phyloP scores from a whole-genome alignment of 2,797 vertebrate genomes.

The Lithobates pipiens region DNA sequence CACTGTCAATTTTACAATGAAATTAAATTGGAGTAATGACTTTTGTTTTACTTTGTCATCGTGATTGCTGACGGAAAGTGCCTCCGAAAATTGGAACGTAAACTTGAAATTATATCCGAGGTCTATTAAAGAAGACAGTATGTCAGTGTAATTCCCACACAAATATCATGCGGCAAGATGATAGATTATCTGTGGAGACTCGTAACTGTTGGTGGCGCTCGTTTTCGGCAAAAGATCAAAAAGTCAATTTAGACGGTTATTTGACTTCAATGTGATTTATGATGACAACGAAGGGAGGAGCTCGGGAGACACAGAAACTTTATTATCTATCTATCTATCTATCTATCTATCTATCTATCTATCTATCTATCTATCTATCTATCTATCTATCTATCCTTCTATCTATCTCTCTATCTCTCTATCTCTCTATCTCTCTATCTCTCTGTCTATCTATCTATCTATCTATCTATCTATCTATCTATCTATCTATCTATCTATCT shows the following conservation, averaged over 20 bases:
- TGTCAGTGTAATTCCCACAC: not conserved
- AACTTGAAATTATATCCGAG: conserved; percentile 14
- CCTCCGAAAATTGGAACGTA: conserved; percentile 33
- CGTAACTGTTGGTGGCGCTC: not conserved
- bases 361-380: too few relatives aligned
- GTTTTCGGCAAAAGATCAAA: conserved; percentile 1
- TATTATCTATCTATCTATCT: too few relatives aligned
- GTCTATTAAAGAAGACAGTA: conserved; percentile 18
- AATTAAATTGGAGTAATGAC: conserved; percentile 30
- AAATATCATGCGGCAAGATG: not conserved
- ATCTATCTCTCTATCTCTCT: too few relatives aligned
- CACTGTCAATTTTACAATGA: conserved; percentile 46
- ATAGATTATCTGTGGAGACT: not conserved
- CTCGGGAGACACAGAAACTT: not conserved
- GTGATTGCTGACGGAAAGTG: conserved; percentile 2
- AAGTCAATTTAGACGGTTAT: conserved; percentile 24
- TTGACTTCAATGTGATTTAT: not conserved
- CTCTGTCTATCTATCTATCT: too few relatives aligned
- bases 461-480: too few relatives aligned
- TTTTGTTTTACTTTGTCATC: conserved; percentile 1
- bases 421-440: too few relatives aligned
- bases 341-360: too few relatives aligned
- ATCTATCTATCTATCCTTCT: too few relatives aligned
- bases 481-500: too few relatives aligned
- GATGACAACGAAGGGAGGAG: not conserved